These are phyloP conservation scores for Taphrorychus bicolor DNA, from an alignment of 2,888 invertebrate species.

Conservation along the genomic window DNA sequence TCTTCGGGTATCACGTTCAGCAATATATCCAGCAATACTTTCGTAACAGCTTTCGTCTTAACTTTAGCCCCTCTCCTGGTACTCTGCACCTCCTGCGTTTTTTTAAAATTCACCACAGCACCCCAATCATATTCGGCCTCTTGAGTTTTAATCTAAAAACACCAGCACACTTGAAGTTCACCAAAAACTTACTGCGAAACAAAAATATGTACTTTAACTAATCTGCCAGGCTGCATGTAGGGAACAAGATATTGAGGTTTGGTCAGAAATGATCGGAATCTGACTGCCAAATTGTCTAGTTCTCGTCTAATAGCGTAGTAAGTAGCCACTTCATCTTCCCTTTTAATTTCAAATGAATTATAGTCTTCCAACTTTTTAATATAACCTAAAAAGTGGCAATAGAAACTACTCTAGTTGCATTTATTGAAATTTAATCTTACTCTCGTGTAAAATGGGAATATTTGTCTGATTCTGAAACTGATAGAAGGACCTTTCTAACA, in stretches of 20 bases:
- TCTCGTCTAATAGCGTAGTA: constrained; percentile 89
- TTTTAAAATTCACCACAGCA: constrained; percentile 88
- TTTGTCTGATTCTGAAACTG: constrained; percentile 98
- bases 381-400: constrained; percentile 62
- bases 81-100: constrained; percentile 50
- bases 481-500: constrained; percentile 97
- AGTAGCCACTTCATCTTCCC: constrained; percentile 77
- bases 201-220: constrained; percentile 78
- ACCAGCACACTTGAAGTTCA: neutral
- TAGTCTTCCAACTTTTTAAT: constrained; percentile 71
- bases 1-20: constrained; percentile 77
- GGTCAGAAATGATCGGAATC: constrained; percentile 82
- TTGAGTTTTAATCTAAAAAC: constrained; percentile 76
- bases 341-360: constrained; percentile 69
- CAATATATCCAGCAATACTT: constrained; percentile 83
- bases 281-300: constrained; percentile 73
- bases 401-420: neutral
- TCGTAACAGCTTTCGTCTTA: constrained; percentile 65
- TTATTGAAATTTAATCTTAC: too few species aligned
- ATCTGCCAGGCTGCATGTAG: constrained; percentile 92
- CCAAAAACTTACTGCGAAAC: neutral
- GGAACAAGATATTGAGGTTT: constrained; percentile 89
- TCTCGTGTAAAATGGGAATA: constrained; percentile 87
- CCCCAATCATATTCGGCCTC: constrained; percentile 96
- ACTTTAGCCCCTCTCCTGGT: constrained; percentile 45